Evolutionary conservation across 2,888 invertebrate genomes (phyloP).

Genomic region (Agriopis leucophaearia): DNA sequence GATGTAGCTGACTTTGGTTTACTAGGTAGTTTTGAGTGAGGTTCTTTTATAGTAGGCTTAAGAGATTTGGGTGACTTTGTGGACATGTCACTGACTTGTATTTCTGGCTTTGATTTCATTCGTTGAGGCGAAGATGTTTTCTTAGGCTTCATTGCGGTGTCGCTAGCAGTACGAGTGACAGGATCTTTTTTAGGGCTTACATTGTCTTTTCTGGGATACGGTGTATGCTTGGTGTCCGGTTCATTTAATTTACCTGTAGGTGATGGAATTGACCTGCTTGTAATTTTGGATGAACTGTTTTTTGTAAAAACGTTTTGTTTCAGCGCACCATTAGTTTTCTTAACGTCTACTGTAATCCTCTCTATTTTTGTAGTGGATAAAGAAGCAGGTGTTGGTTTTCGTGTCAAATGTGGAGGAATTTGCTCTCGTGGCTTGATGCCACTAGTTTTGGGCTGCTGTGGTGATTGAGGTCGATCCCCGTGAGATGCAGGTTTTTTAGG

Average conservation of each 20-base stretch:
- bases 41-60: constrained; percentile 63
- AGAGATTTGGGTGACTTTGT: constrained; percentile 64
- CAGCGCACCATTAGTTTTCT: constrained; percentile 61
- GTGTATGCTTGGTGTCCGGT: constrained; percentile 65
- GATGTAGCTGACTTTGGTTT: constrained; percentile 83
- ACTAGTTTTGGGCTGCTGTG: constrained; percentile 68
- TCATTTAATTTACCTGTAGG: constrained; percentile 56
- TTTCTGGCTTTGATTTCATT: constrained; percentile 82
- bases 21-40: constrained; percentile 66
- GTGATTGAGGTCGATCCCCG: constrained; percentile 71
- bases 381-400: constrained; percentile 64
- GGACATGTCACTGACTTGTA: constrained; percentile 74
- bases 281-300: constrained; percentile 56
- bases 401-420: constrained; percentile 57
- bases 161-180: constrained; percentile 85
- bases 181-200: constrained; percentile 69
- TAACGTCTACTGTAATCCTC: constrained; percentile 62
- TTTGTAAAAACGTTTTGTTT: constrained; percentile 68
- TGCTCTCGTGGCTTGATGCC: constrained; percentile 69
- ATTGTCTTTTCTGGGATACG: constrained; percentile 73
- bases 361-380: constrained; percentile 67
- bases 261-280: constrained; percentile 56
- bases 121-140: constrained; percentile 75
- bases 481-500: constrained; percentile 70
- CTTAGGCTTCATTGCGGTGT: constrained; percentile 83